Conservation (phyloP, 2,797 vertebrate genomes). For the Micropoecilia bifurca region DNA sequence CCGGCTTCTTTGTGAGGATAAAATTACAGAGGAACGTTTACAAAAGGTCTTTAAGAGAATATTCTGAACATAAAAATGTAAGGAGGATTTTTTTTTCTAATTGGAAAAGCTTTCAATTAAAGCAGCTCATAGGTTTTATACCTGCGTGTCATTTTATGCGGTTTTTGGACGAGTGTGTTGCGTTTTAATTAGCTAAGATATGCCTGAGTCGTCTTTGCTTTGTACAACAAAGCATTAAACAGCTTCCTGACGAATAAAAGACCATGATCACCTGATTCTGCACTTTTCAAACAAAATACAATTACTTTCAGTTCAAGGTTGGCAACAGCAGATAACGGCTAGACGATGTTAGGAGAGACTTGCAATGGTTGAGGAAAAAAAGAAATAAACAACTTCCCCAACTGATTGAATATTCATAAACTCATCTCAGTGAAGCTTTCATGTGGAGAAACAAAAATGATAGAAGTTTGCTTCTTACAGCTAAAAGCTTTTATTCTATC, state of each 20-base stretch:
- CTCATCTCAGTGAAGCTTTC: slow-evolving; percentile 1
- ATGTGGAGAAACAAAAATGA: slow-evolving; percentile 1
- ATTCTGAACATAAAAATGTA: neutral
- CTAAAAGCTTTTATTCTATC: slow-evolving; percentile 31
- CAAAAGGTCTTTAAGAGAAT: slow-evolving; percentile 5
- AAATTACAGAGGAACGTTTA: slow-evolving; percentile 7
- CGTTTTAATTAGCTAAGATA: slow-evolving; percentile 15
- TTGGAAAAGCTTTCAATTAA: neutral
- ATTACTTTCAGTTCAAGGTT: neutral
- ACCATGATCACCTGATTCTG: neutral
- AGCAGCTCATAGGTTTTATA: neutral
- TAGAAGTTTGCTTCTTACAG: neutral
- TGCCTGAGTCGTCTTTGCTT: neutral
- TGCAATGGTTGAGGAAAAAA: neutral
- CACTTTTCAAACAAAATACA: neutral
- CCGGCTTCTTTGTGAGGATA: slow-evolving; percentile 14
- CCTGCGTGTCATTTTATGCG: slow-evolving; percentile 5
- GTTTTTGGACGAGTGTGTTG: neutral
- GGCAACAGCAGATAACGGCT: neutral
- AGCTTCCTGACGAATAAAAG: neutral
- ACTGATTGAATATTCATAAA: slow-evolving; percentile 19
- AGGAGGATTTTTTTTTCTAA: neutral
- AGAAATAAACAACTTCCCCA: neutral
- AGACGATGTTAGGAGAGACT: neutral
- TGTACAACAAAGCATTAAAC: neutral